Conservation (phyloP, 92 coral and sea anemone species). For the Nematostella vectensis region DNA sequence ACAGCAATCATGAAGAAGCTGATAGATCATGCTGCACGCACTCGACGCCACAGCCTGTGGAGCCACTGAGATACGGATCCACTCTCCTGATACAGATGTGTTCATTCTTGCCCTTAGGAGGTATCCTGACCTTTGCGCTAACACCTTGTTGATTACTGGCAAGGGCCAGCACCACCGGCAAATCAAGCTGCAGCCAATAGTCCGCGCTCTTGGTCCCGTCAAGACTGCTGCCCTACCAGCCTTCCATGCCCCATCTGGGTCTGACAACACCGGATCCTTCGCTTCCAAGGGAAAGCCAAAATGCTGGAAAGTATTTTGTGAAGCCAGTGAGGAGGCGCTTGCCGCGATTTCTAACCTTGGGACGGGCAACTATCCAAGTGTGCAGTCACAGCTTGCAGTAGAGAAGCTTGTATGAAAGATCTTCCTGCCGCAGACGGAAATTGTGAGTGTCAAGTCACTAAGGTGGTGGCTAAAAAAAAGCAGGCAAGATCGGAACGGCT, state of each 20-base stretch:
- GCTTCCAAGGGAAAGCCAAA: not conserved
- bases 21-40: slow-evolving; percentile 41
- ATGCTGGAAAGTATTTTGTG: slow-evolving; percentile 1
- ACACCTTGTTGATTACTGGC: slow-evolving; percentile 31
- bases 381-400: not conserved
- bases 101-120: slow-evolving; percentile 24
- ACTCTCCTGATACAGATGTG: slow-evolving; percentile 48
- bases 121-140: slow-evolving; percentile 14
- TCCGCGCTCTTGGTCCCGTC: slow-evolving; percentile 32
- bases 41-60: slow-evolving; percentile 33
- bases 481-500: slow-evolving; percentile 36
- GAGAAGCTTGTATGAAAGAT: slow-evolving; percentile 37
- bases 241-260: slow-evolving; percentile 34
- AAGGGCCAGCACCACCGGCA: slow-evolving; percentile 17
- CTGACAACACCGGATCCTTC: slow-evolving; percentile 21
- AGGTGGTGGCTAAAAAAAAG: slow-evolving; percentile 28
- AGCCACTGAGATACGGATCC: slow-evolving; percentile 25
- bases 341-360: not conserved
- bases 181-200: slow-evolving; percentile 31
- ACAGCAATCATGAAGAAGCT: slow-evolving; percentile 49
- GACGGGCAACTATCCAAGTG: not conserved
- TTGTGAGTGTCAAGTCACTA: slow-evolving; percentile 9
- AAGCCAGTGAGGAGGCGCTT: not conserved
- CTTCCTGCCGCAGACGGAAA: slow-evolving; percentile 12
- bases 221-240: slow-evolving; percentile 42